These are phyloP conservation scores for Nephrotoma guestfalica DNA, from an alignment of 2,888 invertebrate species.

Conservation along the genomic window DNA sequence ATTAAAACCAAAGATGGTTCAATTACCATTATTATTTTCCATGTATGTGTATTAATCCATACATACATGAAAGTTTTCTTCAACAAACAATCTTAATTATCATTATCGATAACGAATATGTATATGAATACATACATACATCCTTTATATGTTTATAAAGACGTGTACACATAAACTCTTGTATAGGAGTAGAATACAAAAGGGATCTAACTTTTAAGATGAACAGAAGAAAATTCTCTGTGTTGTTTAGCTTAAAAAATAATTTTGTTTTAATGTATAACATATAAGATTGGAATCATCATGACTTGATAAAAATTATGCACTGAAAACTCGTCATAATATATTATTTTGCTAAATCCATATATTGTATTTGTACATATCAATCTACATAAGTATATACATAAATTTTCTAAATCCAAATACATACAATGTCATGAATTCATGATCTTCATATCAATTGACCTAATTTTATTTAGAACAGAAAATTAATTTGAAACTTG, in stretches of 20 bases:
- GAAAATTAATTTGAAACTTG: neutral
- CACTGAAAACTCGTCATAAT: neutral
- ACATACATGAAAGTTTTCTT: neutral
- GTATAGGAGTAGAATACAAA: neutral
- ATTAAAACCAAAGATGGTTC: neutral
- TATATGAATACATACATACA: neutral
- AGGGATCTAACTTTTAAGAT: neutral
- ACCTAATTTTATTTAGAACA: neutral
- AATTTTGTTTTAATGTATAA: neutral
- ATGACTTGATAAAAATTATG: neutral
- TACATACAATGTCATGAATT: neutral
- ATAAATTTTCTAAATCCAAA: neutral
- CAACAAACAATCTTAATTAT: neutral
- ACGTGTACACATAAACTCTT: neutral
- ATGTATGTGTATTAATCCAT: neutral
- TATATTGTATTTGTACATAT: no score
- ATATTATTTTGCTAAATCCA: neutral
- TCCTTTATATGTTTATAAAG: neutral
- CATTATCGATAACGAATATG: neutral
- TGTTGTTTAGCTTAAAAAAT: neutral
- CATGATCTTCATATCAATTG: neutral
- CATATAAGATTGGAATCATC: neutral
- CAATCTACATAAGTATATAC: neutral
- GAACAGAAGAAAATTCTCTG: neutral
- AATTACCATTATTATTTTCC: neutral